Percentiles rank a stretch among this genome's conserved stretches.
These are phyloP conservation scores for Characodon lateralis DNA, from an alignment of 2,797 vertebrate species.

Conservation along the genomic window DNA sequence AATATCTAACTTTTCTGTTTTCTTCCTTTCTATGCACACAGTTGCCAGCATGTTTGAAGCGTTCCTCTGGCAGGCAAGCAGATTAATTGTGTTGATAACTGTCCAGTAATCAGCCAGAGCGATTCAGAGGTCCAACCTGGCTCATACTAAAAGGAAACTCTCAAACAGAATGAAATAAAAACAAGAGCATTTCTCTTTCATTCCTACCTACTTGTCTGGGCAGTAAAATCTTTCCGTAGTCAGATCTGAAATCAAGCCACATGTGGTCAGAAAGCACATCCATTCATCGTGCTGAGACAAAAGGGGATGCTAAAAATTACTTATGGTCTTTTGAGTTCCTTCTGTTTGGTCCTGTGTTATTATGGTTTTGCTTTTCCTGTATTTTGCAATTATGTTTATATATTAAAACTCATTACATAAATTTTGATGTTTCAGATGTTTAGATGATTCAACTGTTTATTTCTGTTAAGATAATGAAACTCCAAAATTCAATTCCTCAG, in stretches of 20 bases:
- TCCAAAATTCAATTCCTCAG: too few relatives aligned
- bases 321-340: background rate
- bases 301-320: background rate
- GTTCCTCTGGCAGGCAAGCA: constrained; percentile 31
- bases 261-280: constrained; percentile 41
- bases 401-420: background rate
- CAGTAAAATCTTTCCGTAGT: constrained; percentile 8
- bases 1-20: background rate
- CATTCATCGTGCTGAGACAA: background rate
- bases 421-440: too few relatives aligned
- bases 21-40: background rate
- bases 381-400: background rate
- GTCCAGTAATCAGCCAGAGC: constrained; percentile 41
- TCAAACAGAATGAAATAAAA: constrained; percentile 10
- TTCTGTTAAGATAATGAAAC: too few relatives aligned
- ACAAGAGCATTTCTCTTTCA: constrained; percentile 18
- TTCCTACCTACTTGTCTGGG: constrained; percentile 25
- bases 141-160: constrained; percentile 48
- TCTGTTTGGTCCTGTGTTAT: background rate
- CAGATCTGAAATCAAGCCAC: constrained; percentile 32
- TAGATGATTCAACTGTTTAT: too few relatives aligned
- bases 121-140: constrained; percentile 43
- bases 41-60: constrained; percentile 48
- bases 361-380: background rate
- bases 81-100: constrained; percentile 35